Percentiles rank a stretch among this genome's conserved stretches.
phyloP scores from a whole-genome alignment of 2,797 vertebrate genomes.

The Thripadectes ignobilis region DNA sequence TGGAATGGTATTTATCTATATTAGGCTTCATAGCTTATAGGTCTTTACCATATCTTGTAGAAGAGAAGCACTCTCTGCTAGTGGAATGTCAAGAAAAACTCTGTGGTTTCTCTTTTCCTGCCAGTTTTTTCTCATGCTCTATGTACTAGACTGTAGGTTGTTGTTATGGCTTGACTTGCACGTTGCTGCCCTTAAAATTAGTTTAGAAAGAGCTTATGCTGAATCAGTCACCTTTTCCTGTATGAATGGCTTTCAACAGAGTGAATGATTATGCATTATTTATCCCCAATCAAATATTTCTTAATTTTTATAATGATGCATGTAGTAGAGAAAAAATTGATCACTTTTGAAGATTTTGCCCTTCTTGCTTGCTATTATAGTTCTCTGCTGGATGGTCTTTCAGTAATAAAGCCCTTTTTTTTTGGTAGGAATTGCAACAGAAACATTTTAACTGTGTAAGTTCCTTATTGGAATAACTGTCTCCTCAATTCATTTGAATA shows the following conservation, averaged over 20 bases:
- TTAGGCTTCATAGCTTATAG: not conserved
- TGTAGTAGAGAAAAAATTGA: not conserved
- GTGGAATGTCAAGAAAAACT: not conserved
- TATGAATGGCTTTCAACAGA: not conserved
- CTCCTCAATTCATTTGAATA: not conserved
- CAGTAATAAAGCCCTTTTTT: not conserved
- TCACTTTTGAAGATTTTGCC: not conserved
- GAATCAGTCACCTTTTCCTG: not conserved
- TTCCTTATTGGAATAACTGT: not conserved
- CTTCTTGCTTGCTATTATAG: rapidly evolving
- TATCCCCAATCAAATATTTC: not conserved
- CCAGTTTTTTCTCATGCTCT: not conserved
- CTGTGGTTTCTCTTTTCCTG: not conserved
- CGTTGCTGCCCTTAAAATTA: not conserved
- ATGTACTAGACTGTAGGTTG: rapidly evolving
- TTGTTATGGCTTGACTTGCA: not conserved
- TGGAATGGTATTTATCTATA: not conserved
- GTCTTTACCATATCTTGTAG: not conserved
- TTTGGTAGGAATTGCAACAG: not conserved
- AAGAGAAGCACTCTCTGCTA: not conserved
- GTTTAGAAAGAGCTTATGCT: not conserved
- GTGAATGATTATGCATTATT: not conserved
- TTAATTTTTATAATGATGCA: not conserved
- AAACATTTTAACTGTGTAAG: not conserved
- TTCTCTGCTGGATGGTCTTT: not conserved